Base-by-base conservation (phyloP, 2,888 invertebrate species). In the Octodonta nipae region DNA sequence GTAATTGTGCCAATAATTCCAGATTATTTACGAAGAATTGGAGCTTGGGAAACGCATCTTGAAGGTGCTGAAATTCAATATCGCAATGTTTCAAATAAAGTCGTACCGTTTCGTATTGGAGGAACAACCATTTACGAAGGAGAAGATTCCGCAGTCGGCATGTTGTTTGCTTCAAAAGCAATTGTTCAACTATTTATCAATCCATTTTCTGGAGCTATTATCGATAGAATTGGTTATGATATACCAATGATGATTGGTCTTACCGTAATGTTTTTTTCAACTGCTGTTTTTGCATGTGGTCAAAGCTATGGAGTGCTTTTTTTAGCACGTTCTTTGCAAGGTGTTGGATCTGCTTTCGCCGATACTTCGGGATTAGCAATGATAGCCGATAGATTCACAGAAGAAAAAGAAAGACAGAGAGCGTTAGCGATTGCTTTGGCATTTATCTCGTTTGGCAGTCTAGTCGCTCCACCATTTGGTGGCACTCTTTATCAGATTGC, bases 241-340 rank as follows among this genome's bases (percentile, higher is more conserved):
- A 73, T 92, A 42, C 98, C 98, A 22, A 95, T 99, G 93, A 91
- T 98, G 86, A 76, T 98, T 47, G 98, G 98, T n/a, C 73, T 99
- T 37, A 78, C 78, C 37, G 91, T 98, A 48, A 95, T 99, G 89
- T 99, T 98, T 70, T 71, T 93, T 36, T 96, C 96, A 28, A 99
- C 98, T 8, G 85, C 91, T 1, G 82, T 93, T 32, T 96, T 99
- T 63, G 96, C 98, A 3, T 91, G 95, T 55, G 96, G 96, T 38
- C 73, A 84, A 39, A 89, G 88, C 58, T 99, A 98, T 67, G 75
- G 86, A 39, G 81, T 95, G 54, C 70, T 99, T 39, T 96, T 99
- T 68, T 87, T 96, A 58, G 98, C 98, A 5, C 73, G 98, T 54
- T 91, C 92, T 55, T 71, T 99, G 2, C 98, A 98, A 66, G 98